Evolutionary conservation across 2,888 invertebrate species (phyloP).

Genomic region (Noctua fimbriata): DNA sequence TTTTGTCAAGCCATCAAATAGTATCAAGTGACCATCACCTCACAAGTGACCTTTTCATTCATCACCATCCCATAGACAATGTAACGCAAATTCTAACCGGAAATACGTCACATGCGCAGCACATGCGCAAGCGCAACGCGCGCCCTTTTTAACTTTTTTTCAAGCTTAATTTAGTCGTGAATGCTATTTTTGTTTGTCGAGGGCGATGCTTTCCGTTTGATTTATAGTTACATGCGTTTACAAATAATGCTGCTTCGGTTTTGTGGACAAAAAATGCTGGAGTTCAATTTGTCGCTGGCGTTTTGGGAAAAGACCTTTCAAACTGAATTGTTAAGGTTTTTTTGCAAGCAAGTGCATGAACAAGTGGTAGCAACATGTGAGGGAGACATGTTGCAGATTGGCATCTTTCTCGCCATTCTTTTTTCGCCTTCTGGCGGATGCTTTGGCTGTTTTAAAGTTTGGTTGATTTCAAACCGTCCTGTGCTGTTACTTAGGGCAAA

Average conservation of each 20-base stretch:
- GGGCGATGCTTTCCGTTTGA: conserved; percentile 81
- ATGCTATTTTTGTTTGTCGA: conserved; percentile 81
- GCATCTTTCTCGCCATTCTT: conserved; percentile 3
- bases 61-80: conserved; percentile 77
- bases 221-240: conserved; percentile 77
- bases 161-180: conserved; percentile 77
- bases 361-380: conserved; percentile 56
- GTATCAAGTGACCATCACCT: not conserved
- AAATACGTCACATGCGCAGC: conserved; percentile 87
- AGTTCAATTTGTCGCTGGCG: conserved; percentile 46
- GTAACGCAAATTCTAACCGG: conserved; percentile 85
- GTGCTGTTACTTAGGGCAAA: not conserved
- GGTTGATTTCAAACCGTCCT: not conserved
- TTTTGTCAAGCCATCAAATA: not conserved
- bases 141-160: conserved; percentile 83
- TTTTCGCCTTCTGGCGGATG: not conserved
- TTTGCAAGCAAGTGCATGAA: conserved; percentile 43
- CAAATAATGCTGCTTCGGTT: conserved; percentile 55
- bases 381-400: conserved; percentile 36
- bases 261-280: conserved; percentile 40
- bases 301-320: conserved; percentile 34
- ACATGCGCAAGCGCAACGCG: conserved; percentile 84
- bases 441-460: not conserved
- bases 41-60: conserved; percentile 71
- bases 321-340: conserved; percentile 42